Conservation (phyloP, 2,888 invertebrate genomes). For the Synergus itoensis region DNA sequence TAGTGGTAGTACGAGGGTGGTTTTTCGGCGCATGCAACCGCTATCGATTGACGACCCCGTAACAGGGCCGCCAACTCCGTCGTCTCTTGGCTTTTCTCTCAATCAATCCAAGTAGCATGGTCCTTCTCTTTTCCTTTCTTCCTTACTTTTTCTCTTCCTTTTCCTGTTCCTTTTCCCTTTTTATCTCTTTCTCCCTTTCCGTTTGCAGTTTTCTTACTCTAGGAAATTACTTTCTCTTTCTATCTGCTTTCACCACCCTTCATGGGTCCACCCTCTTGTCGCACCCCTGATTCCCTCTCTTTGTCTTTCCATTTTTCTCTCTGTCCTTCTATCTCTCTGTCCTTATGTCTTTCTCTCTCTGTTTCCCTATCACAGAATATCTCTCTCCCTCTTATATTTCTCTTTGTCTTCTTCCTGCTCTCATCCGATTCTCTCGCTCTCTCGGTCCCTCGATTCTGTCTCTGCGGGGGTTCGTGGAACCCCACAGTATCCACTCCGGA, state of each 20-base stretch:
- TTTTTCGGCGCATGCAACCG: conserved; percentile 68
- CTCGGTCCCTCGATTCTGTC: conserved; percentile 48
- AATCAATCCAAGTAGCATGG: conserved; percentile 64
- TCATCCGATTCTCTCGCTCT: conserved; percentile 46
- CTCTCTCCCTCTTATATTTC: not conserved
- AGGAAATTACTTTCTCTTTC: conserved; percentile 2
- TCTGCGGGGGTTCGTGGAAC: conserved; percentile 58
- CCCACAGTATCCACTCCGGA: conserved; percentile 56
- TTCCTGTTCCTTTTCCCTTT: conserved; percentile 24
- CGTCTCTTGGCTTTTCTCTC: conserved; percentile 68
- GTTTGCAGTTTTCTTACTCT: conserved; percentile 37
- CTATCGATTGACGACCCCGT: conserved; percentile 69
- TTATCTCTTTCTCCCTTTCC: conserved; percentile 11
- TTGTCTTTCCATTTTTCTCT: conserved; percentile 3
- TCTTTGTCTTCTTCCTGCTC: conserved; percentile 44
- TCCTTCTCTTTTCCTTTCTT: conserved; percentile 44
- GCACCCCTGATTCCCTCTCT: conserved; percentile 23
- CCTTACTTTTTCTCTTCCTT: conserved; percentile 42
- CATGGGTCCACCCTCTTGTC: conserved; percentile 19
- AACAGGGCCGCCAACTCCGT: conserved; percentile 46
- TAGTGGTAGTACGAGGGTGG: conserved; percentile 55
- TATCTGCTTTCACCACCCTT: conserved; percentile 25
- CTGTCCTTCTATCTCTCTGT: conserved; percentile 28
- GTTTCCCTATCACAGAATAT: conserved; percentile 16
- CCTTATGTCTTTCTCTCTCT: conserved; percentile 33